Percentiles rank a stretch among this genome's conserved stretches.
Evolutionary conservation across 2,113 vertebrate species (phyloP).

Genomic region (Toxotes chatareus): DNA sequence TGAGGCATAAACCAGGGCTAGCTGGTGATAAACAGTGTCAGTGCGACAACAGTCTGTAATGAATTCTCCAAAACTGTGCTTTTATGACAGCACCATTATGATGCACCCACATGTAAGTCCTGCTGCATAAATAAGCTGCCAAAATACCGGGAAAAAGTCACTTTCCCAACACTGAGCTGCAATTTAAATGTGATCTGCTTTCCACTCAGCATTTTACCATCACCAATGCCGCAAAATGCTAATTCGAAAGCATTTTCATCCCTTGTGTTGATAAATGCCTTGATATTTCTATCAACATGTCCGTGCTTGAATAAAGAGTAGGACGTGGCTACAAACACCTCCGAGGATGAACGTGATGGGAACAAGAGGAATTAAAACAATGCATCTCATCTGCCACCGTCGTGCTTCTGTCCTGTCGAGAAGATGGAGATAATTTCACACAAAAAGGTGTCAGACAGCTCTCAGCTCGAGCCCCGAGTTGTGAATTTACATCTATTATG

Average conservation of each 20-base stretch:
- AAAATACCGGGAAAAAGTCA: conserved; percentile 13
- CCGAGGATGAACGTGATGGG: not conserved
- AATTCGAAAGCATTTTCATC: conserved; percentile 1
- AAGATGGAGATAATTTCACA: conserved; percentile 37
- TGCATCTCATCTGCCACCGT: conserved; percentile 30
- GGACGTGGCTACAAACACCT: not conserved
- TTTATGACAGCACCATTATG: not conserved
- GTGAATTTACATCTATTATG: conserved; percentile 72
- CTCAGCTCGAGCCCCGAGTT: conserved; percentile 31
- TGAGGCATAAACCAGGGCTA: not conserved
- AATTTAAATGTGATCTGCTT: conserved; percentile 26
- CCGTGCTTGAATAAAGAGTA: not conserved
- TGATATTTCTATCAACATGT: not conserved
- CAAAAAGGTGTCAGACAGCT: conserved; percentile 39
- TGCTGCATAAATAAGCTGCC: conserved; percentile 26
- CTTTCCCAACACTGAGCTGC: conserved; percentile 11
- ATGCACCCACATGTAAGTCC: conserved; percentile 19
- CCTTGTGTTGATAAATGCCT: not conserved
- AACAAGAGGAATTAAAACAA: conserved; percentile 40
- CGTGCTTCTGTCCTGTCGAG: not conserved
- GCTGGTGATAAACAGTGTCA: not conserved
- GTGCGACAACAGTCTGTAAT: not conserved
- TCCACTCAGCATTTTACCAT: conserved; percentile 2
- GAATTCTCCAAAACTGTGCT: conserved; percentile 8
- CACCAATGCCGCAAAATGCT: not conserved